Percentiles rank a stretch among this genome's conserved stretches.
phyloP scores from a whole-genome alignment of 2,888 invertebrate genomes.

The Merodon equestris region DNA sequence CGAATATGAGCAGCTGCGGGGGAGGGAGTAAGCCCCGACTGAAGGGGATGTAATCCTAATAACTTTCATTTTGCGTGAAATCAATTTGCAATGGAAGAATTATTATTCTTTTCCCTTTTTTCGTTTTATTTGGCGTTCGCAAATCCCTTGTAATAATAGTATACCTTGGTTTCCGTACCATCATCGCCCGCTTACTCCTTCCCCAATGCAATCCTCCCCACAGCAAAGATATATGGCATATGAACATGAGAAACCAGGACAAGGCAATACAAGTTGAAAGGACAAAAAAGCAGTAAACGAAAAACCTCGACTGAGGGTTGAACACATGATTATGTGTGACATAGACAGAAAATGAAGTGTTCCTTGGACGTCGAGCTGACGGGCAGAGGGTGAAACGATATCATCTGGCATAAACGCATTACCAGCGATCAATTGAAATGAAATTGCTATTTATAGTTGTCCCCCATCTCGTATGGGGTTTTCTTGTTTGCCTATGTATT shows the following conservation, averaged over 20 bases:
- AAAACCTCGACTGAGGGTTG: slow-evolving; percentile 34
- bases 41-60: slow-evolving; percentile 67
- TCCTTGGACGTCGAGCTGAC: slow-evolving; percentile 28
- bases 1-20: too few relatives aligned
- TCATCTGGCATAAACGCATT: slow-evolving; percentile 67
- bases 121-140: slow-evolving; percentile 49
- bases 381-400: slow-evolving; percentile 33
- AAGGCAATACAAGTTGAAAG: background rate
- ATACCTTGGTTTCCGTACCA: background rate
- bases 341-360: slow-evolving; percentile 48
- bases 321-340: slow-evolving; percentile 54
- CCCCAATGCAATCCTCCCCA: too few relatives aligned
- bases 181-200: background rate
- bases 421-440: slow-evolving; percentile 68
- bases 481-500: slow-evolving; percentile 20
- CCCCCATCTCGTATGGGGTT: slow-evolving; percentile 26
- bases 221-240: background rate
- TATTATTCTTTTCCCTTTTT: slow-evolving; percentile 34
- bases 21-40: slow-evolving; percentile 58
- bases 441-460: slow-evolving; percentile 66
- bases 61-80: slow-evolving; percentile 69
- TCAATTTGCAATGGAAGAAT: slow-evolving; percentile 68
- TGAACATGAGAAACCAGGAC: slow-evolving; percentile 23
- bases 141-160: slow-evolving; percentile 61
- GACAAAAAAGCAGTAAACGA: slow-evolving; percentile 6